Conservation (phyloP, 1,140 invertebrate genomes). For the Sitobion miscanthi region DNA sequence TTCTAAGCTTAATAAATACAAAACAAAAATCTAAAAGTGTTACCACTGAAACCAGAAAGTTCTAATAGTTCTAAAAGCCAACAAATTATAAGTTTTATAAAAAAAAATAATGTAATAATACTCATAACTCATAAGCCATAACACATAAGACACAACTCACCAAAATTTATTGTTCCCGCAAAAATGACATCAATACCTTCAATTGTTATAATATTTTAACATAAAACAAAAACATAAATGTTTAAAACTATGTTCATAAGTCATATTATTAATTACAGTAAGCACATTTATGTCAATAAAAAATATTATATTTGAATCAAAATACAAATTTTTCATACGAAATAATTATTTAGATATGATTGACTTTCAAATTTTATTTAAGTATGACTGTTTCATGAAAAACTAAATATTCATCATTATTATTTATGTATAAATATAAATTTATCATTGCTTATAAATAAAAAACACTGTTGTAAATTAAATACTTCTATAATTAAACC, state of each 20-base stretch:
- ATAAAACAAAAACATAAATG: background rate
- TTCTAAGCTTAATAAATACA: background rate
- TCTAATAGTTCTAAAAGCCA: background rate
- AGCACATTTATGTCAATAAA: background rate
- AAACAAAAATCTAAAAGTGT: background rate
- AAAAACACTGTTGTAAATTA: no score
- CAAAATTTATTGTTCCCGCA: conserved; percentile 31
- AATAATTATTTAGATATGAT: background rate
- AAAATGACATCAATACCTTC: conserved; percentile 47
- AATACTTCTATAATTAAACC: no score
- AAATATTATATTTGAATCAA: background rate
- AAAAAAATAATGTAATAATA: conserved; percentile 30
- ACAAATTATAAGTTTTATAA: background rate
- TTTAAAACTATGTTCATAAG: background rate
- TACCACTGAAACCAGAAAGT: background rate
- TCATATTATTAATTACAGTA: no score
- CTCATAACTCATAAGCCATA: conserved; percentile 13
- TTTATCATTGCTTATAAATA: no score
- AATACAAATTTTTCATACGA: background rate
- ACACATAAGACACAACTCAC: conserved; percentile 1
- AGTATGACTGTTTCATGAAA: no score
- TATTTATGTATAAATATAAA: no score
- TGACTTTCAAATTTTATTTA: no score
- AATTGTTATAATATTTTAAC: background rate
- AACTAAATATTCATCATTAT: no score